Evolutionary conservation across 2,888 invertebrate genomes (phyloP).

Genomic region (Ormyrus nitidulus): DNA sequence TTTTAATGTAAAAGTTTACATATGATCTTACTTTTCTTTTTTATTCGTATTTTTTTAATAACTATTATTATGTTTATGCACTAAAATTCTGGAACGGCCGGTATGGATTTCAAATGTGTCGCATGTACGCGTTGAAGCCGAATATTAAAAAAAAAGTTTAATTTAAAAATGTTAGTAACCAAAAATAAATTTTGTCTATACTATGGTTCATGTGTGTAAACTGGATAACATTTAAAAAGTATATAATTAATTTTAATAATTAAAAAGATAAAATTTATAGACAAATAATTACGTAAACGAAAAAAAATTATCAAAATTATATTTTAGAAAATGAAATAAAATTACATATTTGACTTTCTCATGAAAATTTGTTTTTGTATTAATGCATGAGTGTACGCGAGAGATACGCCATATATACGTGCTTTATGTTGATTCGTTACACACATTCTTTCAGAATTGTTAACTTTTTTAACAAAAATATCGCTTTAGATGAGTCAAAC

Average conservation of each 20-base stretch:
- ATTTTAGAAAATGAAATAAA: conserved; percentile 27
- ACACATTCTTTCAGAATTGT: conserved; percentile 52
- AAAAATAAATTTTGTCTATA: not conserved
- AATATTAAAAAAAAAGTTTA: conserved; percentile 13
- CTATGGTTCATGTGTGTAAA: not conserved
- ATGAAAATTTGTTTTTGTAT: conserved; percentile 6
- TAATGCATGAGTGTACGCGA: not conserved
- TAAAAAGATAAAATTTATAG: no score
- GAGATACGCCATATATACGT: not conserved
- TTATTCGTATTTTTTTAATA: conserved; percentile 36
- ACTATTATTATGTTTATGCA: conserved; percentile 40
- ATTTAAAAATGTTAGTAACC: no score
- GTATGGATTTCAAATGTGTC: conserved; percentile 33
- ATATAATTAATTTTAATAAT: no score
- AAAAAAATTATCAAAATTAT: conserved; percentile 1
- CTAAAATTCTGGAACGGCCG: conserved; percentile 35
- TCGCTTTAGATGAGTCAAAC: conserved; percentile 53
- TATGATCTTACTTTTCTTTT: conserved; percentile 37
- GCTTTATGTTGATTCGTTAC: conserved; percentile 45
- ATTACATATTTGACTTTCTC: conserved; percentile 38
- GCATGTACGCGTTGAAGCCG: conserved; percentile 31
- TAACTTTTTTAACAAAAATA: conserved; percentile 57
- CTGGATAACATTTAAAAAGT: not conserved
- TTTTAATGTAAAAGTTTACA: conserved; percentile 47
- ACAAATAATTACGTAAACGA: not conserved